phyloP scores from a whole-genome alignment of 2,888 invertebrate genomes.

The Watsonalla cultraria region DNA sequence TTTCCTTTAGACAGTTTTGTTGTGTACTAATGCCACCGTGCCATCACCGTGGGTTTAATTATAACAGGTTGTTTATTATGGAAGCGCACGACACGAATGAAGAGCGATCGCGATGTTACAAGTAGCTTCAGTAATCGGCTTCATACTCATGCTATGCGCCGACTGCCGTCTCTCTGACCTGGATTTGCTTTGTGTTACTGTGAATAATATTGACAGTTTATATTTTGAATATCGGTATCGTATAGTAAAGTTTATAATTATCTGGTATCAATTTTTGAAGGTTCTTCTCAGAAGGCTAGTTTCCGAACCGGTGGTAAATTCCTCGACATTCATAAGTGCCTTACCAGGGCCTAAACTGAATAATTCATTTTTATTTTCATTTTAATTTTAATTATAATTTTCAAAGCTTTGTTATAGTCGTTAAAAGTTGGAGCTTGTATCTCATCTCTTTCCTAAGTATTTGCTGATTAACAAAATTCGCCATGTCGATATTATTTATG shows the following conservation, averaged over 20 bases:
- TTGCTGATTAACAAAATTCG: no score
- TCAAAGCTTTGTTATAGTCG: no score
- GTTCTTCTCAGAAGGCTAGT: no score
- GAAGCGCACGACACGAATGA: constrained; percentile 20
- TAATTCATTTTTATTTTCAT: no score
- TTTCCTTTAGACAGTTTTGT: neutral
- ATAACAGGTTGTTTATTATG: constrained; percentile 20
- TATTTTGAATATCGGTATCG: neutral
- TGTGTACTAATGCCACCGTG: constrained; percentile 8
- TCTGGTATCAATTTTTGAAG: no score
- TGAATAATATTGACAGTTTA: neutral
- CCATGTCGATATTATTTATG: no score
- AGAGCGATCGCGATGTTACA: constrained; percentile 3
- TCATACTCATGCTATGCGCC: neutral
- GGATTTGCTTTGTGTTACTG: neutral
- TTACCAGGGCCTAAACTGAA: no score
- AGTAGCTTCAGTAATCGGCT: neutral
- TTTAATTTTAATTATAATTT: no score
- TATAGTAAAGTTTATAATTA: neutral
- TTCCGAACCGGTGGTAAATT: no score
- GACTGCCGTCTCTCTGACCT: neutral
- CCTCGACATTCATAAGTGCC: no score
- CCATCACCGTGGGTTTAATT: constrained; percentile 24
- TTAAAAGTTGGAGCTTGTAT: no score
- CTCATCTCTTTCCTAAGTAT: no score